These are phyloP conservation scores for Rhagoletis zephyria DNA, from an alignment of 1,140 invertebrate species.

Conservation along the genomic window DNA sequence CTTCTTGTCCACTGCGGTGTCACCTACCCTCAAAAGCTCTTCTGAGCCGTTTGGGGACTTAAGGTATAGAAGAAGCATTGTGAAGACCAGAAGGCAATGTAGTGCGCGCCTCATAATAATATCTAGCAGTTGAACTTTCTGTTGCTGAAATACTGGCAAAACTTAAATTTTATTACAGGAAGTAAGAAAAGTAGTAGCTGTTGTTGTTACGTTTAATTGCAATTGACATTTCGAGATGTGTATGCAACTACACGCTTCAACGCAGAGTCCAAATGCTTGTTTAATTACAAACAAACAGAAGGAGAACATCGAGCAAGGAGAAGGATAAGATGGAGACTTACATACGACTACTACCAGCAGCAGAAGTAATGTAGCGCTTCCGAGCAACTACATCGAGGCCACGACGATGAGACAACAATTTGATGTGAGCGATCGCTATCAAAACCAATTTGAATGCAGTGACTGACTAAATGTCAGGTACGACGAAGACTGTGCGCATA, in stretches of 20 bases:
- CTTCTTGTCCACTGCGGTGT: no score
- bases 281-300: constrained; percentile 43
- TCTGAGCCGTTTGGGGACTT: no score
- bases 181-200: background rate
- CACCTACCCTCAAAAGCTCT: no score
- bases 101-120: no score
- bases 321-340: background rate
- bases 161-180: constrained; percentile 25
- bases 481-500: background rate
- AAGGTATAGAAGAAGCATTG: no score
- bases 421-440: constrained; percentile 70
- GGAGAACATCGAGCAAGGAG: background rate
- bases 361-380: background rate
- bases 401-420: constrained; percentile 57
- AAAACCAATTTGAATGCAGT: constrained; percentile 66
- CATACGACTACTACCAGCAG: background rate
- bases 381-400: background rate
- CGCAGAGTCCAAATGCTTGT: background rate
- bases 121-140: no score
- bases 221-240: constrained; percentile 16
- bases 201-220: constrained; percentile 42
- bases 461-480: constrained; percentile 58
- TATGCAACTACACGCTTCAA: background rate
- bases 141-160: no score
- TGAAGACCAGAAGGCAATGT: no score